Evolutionary conservation across 2,888 invertebrate genomes (phyloP).

Genomic region (Helleia helle): DNA sequence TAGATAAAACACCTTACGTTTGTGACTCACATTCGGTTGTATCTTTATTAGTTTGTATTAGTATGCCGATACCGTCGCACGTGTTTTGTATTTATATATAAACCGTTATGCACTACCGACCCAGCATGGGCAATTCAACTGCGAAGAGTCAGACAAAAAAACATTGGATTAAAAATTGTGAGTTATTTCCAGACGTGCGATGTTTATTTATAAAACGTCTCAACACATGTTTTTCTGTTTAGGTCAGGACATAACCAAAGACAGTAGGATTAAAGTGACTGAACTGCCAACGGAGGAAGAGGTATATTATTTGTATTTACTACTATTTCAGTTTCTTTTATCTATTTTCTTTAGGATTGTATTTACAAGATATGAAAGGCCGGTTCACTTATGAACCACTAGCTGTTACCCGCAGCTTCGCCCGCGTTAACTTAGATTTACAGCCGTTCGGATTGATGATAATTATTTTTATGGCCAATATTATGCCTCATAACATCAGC

Average conservation of each 20-base stretch:
- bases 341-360: too few relatives aligned
- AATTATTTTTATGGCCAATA: too few relatives aligned
- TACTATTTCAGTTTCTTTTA: neutral
- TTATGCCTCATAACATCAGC: too few relatives aligned
- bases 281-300: slow-evolving; percentile 63
- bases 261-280: slow-evolving; percentile 65
- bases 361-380: too few relatives aligned
- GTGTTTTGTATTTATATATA: slow-evolving; percentile 20
- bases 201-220: slow-evolving; percentile 40
- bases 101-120: slow-evolving; percentile 47
- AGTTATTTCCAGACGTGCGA: slow-evolving; percentile 37
- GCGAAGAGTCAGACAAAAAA: slow-evolving; percentile 39
- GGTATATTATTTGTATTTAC: slow-evolving; percentile 30
- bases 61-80: slow-evolving; percentile 43
- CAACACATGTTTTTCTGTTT: slow-evolving; percentile 36
- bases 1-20: slow-evolving; percentile 58
- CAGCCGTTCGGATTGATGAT: too few relatives aligned
- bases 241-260: slow-evolving; percentile 71
- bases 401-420: too few relatives aligned
- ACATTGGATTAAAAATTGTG: slow-evolving; percentile 51
- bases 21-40: slow-evolving; percentile 45
- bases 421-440: too few relatives aligned
- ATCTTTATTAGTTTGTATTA: slow-evolving; percentile 49
- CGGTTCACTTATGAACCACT: too few relatives aligned
- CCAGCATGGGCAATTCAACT: slow-evolving; percentile 49